Evolutionary conservation across 2,797 vertebrate genomes (phyloP).

Genomic region (Bradypus variegatus): DNA sequence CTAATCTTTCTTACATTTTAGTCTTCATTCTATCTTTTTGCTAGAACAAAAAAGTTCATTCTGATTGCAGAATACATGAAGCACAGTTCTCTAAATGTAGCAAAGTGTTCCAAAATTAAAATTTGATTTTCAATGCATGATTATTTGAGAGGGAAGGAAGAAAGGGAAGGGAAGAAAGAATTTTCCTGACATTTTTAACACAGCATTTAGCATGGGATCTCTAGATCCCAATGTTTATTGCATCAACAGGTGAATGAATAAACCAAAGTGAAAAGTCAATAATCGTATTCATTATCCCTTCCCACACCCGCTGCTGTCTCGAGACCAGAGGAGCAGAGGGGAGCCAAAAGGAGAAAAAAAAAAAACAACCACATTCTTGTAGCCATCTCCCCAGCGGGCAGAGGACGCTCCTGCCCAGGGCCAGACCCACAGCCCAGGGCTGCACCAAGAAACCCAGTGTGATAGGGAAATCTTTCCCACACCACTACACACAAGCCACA

Average conservation of each 20-base stretch:
- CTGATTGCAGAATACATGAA: neutral
- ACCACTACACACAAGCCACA: too few relatives aligned
- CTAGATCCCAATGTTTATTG: neutral
- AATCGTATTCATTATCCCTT: neutral
- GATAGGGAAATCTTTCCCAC: too few relatives aligned
- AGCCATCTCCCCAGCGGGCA: too few relatives aligned
- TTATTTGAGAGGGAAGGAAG: neutral
- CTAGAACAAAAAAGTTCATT: neutral
- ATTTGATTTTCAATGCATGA: neutral
- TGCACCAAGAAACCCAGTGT: too few relatives aligned
- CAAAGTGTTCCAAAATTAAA: slow-evolving; percentile 29
- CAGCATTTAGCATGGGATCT: neutral
- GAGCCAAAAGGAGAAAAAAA: too few relatives aligned
- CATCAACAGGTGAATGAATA: neutral
- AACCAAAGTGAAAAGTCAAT: neutral
- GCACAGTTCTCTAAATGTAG: neutral
- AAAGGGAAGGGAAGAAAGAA: neutral
- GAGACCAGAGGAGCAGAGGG: too few relatives aligned
- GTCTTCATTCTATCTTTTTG: neutral
- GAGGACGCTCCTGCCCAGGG: too few relatives aligned
- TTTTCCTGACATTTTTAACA: neutral
- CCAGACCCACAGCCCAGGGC: too few relatives aligned
- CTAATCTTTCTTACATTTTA: neutral
- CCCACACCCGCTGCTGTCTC: too few relatives aligned
- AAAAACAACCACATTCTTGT: too few relatives aligned